These are phyloP conservation scores for Lophura nycthemera DNA, from an alignment of 2,113 vertebrate species.

Conservation along the genomic window DNA sequence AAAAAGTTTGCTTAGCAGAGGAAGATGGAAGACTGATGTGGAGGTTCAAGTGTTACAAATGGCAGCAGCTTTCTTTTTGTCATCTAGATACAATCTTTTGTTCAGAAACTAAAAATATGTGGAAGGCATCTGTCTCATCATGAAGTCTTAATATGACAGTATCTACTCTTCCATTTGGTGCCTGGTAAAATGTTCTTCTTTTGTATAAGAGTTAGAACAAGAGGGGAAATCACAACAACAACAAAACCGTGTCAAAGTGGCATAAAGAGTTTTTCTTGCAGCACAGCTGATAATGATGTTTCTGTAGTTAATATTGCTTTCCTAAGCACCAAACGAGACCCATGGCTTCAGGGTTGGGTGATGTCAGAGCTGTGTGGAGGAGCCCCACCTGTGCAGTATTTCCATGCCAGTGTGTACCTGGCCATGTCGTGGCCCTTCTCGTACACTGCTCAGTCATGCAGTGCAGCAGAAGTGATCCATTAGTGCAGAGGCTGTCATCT, in stretches of 20 bases:
- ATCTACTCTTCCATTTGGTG: background rate
- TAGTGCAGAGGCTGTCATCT: background rate
- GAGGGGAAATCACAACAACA: background rate
- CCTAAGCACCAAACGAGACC: background rate
- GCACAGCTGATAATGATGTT: background rate
- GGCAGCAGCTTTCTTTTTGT: background rate
- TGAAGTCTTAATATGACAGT: background rate
- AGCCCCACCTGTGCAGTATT: rapidly evolving
- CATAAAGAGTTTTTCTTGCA: background rate
- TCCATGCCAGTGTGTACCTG: background rate
- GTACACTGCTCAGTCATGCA: background rate
- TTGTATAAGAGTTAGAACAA: background rate
- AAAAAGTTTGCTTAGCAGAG: background rate
- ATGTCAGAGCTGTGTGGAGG: background rate
- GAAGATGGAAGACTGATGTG: background rate
- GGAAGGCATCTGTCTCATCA: background rate
- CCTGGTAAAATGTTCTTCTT: background rate
- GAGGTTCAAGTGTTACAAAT: background rate
- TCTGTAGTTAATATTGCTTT: background rate
- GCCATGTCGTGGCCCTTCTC: background rate
- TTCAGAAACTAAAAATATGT: constrained; percentile 11
- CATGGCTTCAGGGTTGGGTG: background rate
- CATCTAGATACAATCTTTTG: background rate
- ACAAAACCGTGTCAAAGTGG: background rate
- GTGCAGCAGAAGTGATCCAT: background rate